Percentiles rank a stretch among this genome's conserved stretches.
Evolutionary conservation across 2,888 invertebrate species (phyloP).

Genomic region (Orchestes rusci): DNA sequence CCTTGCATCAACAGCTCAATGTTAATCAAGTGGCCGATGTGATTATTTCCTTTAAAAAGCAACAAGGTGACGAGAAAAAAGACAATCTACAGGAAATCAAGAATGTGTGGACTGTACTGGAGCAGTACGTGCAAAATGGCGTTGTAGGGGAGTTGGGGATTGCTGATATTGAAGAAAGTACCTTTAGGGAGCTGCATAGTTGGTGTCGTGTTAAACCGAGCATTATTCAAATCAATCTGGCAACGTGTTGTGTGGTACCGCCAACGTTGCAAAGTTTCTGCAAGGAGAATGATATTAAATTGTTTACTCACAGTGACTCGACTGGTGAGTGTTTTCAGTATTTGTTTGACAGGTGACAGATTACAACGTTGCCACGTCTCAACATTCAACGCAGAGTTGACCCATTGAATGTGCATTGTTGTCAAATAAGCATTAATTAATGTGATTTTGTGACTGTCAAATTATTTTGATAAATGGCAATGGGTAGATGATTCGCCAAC

Average conservation of each 20-base stretch:
- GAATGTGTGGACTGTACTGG: slow-evolving; percentile 69
- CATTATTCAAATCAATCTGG: slow-evolving; percentile 88
- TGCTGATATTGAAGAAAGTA: slow-evolving; percentile 80
- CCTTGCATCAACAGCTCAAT: slow-evolving; percentile 62
- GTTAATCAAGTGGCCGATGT: slow-evolving; percentile 74
- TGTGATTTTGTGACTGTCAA: no score
- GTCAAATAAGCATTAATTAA: slow-evolving; percentile 13
- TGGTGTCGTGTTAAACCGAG: slow-evolving; percentile 75
- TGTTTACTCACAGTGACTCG: slow-evolving; percentile 94
- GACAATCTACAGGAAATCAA: slow-evolving; percentile 56
- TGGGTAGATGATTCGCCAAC: no score
- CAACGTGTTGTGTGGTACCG: slow-evolving; percentile 91
- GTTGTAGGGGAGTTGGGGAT: slow-evolving; percentile 72
- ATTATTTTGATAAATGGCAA: no score
- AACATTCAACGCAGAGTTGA: not conserved
- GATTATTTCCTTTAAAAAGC: slow-evolving; percentile 65
- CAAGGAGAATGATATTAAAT: slow-evolving; percentile 81
- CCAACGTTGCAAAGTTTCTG: slow-evolving; percentile 85
- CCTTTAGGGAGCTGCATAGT: slow-evolving; percentile 54
- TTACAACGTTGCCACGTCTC: not conserved
- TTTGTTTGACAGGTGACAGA: not conserved
- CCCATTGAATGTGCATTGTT: not conserved
- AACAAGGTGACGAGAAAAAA: slow-evolving; percentile 37
- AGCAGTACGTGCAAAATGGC: slow-evolving; percentile 59
- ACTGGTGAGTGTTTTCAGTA: slow-evolving; percentile 55